Evolutionary conservation across 2,113 vertebrate species (phyloP), one percentile per base, ranked within the genome.

Genomic region (Pao palembangensis): DNA sequence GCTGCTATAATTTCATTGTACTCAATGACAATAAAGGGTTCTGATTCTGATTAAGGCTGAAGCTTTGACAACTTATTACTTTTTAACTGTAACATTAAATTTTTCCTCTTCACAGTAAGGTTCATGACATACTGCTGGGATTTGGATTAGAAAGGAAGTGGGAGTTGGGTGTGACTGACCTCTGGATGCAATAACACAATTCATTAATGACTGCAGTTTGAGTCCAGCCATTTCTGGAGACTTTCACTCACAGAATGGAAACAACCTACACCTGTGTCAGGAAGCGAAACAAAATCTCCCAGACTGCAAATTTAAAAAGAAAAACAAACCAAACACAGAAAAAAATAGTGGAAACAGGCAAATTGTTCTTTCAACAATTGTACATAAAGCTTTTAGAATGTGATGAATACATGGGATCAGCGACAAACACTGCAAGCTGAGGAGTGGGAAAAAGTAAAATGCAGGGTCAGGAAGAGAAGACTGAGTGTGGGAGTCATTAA

Each of bases 121-220:
- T 55, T 52, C 8, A 19, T 7, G 55, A 41, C 23, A 28, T 0
- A 61, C 84, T 61, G 80, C 84, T 86, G 84, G 31, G 79, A 78
- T 74, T 66, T 57, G 42, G 73, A 85, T 84, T 74, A 68, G 60
- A 82, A 83, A 75, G 49, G 31, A 72, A 43, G 67, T 50, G 48
- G 55, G 14, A 77, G 72, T 46, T 55, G 42, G 47, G 43, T 42
- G 34, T 10, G 8, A 53, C 19, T 59, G 58, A 63, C 57, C 7
- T 1, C 47, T 52, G 38, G 11, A 48, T 13, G 20, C 20, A 44
- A 21, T n/a, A 7, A 61, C 51, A 53, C 18, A 4, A 25, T 3
- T 34, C 23, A 34, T 11, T 62, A 56, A 48, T 15, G 0, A 52
- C 18, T 20, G 8, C 10, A 12, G 34, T 38, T 38, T 38, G 11